Evolutionary conservation across 2,888 invertebrate species (phyloP).

Genomic region (Xylota sylvarum): DNA sequence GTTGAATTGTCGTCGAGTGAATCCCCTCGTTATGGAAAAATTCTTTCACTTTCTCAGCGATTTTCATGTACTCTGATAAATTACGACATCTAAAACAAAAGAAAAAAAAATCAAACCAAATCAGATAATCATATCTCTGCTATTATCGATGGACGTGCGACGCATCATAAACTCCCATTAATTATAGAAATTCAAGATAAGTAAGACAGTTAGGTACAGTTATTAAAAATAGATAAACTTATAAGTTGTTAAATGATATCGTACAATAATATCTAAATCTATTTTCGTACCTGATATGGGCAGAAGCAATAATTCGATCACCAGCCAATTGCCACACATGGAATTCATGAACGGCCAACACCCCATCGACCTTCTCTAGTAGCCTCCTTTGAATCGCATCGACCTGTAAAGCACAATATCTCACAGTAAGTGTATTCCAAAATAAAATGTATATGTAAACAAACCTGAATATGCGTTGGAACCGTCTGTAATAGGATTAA

Average conservation of each 20-base stretch:
- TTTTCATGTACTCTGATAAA: constrained; percentile 97
- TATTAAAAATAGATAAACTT: constrained; percentile 20
- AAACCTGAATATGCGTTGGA: constrained; percentile 96
- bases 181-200: constrained; percentile 3
- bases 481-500: constrained; percentile 98
- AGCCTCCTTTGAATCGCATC: constrained; percentile 95
- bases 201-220: neutral
- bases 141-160: constrained; percentile 20
- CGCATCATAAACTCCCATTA: neutral
- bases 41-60: constrained; percentile 97
- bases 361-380: constrained; percentile 95
- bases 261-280: neutral
- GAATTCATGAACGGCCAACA: constrained; percentile 98
- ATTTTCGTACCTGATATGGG: constrained; percentile 92
- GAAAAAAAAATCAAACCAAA: constrained; percentile 19
- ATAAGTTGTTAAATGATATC: neutral
- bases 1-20: constrained; percentile 99
- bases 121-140: constrained; percentile 18
- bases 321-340: constrained; percentile 99
- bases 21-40: constrained; percentile 99
- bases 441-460: neutral
- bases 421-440: neutral
- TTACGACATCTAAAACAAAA: constrained; percentile 91
- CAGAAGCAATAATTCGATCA: constrained; percentile 98
- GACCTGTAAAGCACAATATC: constrained; percentile 86